These are phyloP conservation scores for Heloderma charlesbogerti DNA, from an alignment of 2,113 vertebrate species.

Conservation along the genomic window DNA sequence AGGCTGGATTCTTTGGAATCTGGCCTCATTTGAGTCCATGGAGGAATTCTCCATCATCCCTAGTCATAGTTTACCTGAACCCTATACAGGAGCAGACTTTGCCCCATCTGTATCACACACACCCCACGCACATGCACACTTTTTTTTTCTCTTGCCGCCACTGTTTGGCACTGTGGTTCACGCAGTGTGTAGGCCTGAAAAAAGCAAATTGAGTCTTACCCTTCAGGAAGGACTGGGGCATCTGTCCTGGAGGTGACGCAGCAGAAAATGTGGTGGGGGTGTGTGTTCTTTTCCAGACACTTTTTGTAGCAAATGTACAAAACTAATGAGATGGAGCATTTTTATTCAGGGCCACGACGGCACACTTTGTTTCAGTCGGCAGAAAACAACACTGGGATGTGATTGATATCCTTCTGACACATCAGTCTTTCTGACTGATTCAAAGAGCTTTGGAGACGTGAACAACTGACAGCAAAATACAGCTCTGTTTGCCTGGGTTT, in stretches of 20 bases:
- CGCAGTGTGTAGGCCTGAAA: not conserved
- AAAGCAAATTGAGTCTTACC: too few species aligned
- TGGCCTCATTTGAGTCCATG: too few species aligned
- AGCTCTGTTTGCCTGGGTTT: not conserved
- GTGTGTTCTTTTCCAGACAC: not conserved
- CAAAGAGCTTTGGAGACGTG: constrained; percentile 32
- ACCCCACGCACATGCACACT: too few species aligned
- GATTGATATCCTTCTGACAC: constrained; percentile 40
- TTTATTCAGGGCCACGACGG: constrained; percentile 17
- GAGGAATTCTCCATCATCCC: too few species aligned
- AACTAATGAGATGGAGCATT: constrained; percentile 37
- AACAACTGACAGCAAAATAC: constrained; percentile 4
- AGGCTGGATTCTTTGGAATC: too few species aligned
- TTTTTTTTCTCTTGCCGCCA: not conserved
- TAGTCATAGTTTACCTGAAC: too few species aligned
- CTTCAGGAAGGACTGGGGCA: not conserved
- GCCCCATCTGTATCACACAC: too few species aligned
- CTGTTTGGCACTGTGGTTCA: not conserved
- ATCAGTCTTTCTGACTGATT: constrained; percentile 40
- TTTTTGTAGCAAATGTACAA: constrained; percentile 37
- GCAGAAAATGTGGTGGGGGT: not conserved
- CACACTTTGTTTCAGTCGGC: constrained; percentile 36
- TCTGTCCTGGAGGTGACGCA: not conserved
- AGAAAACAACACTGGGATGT: constrained; percentile 37
- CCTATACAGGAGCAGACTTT: too few species aligned